phyloP scores from a whole-genome alignment of 2,888 invertebrate species.

The Gymnoscelis rufifasciata region DNA sequence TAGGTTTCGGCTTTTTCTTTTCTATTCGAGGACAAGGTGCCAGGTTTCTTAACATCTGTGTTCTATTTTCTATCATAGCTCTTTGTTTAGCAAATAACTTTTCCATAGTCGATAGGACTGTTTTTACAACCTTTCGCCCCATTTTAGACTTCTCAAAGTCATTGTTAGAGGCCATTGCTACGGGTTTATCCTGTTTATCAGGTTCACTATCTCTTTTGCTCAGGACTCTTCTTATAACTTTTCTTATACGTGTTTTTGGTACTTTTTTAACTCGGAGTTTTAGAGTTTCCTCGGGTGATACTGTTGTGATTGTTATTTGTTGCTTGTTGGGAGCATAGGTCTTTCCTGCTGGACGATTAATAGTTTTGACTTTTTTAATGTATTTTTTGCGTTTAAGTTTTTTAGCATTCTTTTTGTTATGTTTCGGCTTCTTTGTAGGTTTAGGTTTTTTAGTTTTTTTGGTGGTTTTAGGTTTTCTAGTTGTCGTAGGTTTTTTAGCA shows the following conservation, averaged over 20 bases:
- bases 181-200: not conserved
- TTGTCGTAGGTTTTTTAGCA: not conserved
- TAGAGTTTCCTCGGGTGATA: too few species aligned
- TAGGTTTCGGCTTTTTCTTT: too few species aligned
- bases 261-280: not conserved
- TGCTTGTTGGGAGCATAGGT: too few species aligned
- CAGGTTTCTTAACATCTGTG: not conserved
- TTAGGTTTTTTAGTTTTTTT: not conserved
- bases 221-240: not conserved
- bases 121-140: not conserved
- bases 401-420: not conserved
- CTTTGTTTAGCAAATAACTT: not conserved
- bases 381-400: not conserved
- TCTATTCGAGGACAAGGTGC: not conserved
- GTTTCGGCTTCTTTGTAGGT: not conserved
- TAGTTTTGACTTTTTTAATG: not conserved
- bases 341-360: not conserved
- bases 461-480: not conserved
- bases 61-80: not conserved
- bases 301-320: too few species aligned
- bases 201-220: constrained; percentile 1
- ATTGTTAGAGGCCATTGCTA: not conserved
- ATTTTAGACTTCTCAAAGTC: not conserved
- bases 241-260: constrained; percentile 1
- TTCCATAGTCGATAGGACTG: not conserved